A percentile compares a stretch with the other conserved stretches of the same genome.
Evolutionary conservation across 2,113 vertebrate genomes (phyloP).

Genomic region (Meleagris gallopavo): DNA sequence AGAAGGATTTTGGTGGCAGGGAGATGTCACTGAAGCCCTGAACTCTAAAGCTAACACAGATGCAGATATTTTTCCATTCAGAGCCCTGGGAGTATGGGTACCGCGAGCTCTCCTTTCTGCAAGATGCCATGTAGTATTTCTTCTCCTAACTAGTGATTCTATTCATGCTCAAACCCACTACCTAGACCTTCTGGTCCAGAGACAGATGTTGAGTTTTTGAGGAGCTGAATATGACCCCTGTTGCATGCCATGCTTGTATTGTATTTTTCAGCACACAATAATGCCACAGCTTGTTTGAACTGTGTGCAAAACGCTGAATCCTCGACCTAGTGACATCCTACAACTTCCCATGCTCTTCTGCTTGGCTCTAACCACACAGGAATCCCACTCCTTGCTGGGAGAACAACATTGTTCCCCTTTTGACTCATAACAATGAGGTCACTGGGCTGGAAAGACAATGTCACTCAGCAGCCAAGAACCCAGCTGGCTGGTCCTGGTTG

Average conservation of each 20-base stretch:
- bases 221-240: neutral
- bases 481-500: conserved; percentile 52
- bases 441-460: conserved; percentile 61
- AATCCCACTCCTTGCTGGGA: conserved; percentile 61
- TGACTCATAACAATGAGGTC: conserved; percentile 69
- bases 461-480: conserved; percentile 68
- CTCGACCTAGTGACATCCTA: neutral
- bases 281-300: neutral
- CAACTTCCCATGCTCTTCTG: conserved; percentile 52
- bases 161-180: neutral
- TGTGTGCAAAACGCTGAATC: neutral
- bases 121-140: neutral
- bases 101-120: neutral
- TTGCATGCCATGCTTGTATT: neutral
- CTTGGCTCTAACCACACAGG: conserved; percentile 24
- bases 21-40: neutral
- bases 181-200: neutral
- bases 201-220: neutral
- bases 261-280: neutral
- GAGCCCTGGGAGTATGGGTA: fast-evolving
- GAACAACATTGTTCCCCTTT: conserved; percentile 65
- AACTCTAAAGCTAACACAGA: neutral
- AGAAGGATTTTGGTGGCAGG: neutral
- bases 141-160: neutral
- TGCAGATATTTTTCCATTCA: neutral